phyloP scores from a whole-genome alignment of 2,888 invertebrate species.

The Chironomus riparius region DNA sequence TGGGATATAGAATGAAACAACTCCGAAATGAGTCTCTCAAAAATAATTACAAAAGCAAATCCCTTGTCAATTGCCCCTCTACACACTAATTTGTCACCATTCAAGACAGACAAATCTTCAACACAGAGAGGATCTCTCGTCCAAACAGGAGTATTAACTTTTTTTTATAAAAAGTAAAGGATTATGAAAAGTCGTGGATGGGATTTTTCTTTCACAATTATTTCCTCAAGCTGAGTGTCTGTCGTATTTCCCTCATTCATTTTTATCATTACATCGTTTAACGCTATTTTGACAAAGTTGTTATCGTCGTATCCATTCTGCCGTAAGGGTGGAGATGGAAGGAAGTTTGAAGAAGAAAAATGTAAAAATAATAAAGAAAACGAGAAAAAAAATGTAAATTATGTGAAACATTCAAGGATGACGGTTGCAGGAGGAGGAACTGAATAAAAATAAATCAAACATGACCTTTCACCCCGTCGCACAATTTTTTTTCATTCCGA shows the following conservation, averaged over 20 bases:
- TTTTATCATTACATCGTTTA: not conserved
- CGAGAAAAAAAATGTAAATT: not conserved
- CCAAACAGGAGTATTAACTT: not conserved
- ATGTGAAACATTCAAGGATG: not conserved
- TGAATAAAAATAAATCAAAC: not conserved
- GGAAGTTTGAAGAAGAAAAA: not conserved
- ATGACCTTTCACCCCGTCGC: constrained; percentile 1
- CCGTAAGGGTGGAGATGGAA: not conserved
- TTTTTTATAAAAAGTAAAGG: not conserved
- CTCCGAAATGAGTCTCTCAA: too few species aligned
- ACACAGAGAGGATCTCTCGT: not conserved
- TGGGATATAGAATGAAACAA: too few species aligned
- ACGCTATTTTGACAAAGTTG: not conserved
- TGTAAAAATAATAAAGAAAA: too few species aligned
- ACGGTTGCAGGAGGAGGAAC: not conserved
- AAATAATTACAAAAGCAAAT: too few species aligned
- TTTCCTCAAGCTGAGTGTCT: not conserved
- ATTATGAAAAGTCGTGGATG: not conserved
- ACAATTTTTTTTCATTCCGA: too few species aligned
- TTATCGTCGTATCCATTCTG: not conserved
- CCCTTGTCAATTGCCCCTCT: too few species aligned
- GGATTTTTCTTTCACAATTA: constrained; percentile 5
- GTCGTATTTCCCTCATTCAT: not conserved
- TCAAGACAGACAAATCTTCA: not conserved
- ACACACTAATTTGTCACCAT: not conserved